Evolutionary conservation across 2,888 invertebrate species (phyloP).

Genomic region (Cataglyphis altisquamis): DNA sequence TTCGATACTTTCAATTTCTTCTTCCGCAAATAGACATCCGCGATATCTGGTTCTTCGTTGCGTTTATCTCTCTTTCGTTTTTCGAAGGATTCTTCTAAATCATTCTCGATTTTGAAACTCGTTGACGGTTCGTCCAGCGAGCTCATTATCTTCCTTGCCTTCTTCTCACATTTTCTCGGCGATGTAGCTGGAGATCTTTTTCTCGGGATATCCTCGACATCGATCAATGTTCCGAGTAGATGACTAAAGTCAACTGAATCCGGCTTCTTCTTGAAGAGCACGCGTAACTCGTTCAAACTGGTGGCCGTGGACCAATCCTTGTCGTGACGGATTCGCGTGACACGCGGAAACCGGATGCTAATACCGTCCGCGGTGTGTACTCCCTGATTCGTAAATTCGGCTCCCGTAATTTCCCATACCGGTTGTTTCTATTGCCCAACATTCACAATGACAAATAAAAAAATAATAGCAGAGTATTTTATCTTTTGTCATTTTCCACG

Average conservation of each 20-base stretch:
- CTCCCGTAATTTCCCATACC: constrained; percentile 98
- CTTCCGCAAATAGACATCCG: not conserved
- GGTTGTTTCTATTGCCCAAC: constrained; percentile 89
- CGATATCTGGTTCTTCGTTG: not conserved
- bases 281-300: constrained; percentile 91
- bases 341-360: constrained; percentile 97
- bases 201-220: not conserved
- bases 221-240: constrained; percentile 66
- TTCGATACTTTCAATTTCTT: constrained; percentile 11
- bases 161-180: not conserved
- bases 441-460: not conserved
- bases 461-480: not conserved
- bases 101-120: not conserved
- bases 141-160: not conserved
- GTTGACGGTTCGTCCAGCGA: constrained; percentile 10
- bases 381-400: constrained; percentile 92
- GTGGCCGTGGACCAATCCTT: constrained; percentile 95
- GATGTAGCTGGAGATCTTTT: not conserved
- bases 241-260: constrained; percentile 81
- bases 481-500: not conserved
- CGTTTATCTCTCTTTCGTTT: not conserved
- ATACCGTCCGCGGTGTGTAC: constrained; percentile 97
- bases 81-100: not conserved
- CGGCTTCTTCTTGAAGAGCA: constrained; percentile 88
- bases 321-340: constrained; percentile 93